Conservation (phyloP, 2,888 invertebrate genomes). For the Operophtera brumata region DNA sequence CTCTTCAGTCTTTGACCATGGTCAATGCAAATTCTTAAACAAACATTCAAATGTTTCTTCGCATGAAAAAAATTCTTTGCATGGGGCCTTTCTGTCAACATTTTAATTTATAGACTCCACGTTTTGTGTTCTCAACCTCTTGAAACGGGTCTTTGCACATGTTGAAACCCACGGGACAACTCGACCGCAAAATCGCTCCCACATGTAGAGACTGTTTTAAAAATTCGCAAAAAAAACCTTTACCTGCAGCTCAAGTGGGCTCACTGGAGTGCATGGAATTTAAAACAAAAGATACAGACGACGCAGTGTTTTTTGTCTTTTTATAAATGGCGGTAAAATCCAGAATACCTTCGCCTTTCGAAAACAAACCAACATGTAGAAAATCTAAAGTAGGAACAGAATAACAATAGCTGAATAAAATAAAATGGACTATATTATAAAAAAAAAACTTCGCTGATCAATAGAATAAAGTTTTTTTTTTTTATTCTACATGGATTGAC, state of each 20-base stretch:
- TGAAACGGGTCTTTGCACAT: slow-evolving; percentile 42
- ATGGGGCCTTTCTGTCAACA: slow-evolving; percentile 31
- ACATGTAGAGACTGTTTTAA: slow-evolving; percentile 44
- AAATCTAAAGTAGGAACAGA: too few relatives aligned
- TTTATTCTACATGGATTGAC: too few relatives aligned
- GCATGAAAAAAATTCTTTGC: slow-evolving; percentile 23
- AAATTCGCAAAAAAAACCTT: slow-evolving; percentile 39
- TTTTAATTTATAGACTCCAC: slow-evolving; percentile 27
- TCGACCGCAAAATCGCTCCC: slow-evolving; percentile 54
- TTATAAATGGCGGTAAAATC: neutral
- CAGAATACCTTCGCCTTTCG: slow-evolving; percentile 3
- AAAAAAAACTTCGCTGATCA: too few relatives aligned
- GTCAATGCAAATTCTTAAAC: too few relatives aligned
- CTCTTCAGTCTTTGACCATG: too few relatives aligned
- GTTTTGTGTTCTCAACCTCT: slow-evolving; percentile 27
- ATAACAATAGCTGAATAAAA: too few relatives aligned
- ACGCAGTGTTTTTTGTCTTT: slow-evolving; percentile 11
- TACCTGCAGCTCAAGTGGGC: slow-evolving; percentile 52
- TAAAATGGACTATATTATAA: too few relatives aligned
- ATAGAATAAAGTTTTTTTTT: too few relatives aligned
- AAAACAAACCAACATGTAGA: neutral
- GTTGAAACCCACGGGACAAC: slow-evolving; percentile 47
- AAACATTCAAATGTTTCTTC: too few relatives aligned
- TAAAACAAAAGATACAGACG: slow-evolving; percentile 20
- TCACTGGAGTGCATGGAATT: slow-evolving; percentile 27